Percentiles rank a stretch among this genome's conserved stretches.
Evolutionary conservation across 2,797 vertebrate genomes (phyloP).

Genomic region (Sciurus carolinensis): DNA sequence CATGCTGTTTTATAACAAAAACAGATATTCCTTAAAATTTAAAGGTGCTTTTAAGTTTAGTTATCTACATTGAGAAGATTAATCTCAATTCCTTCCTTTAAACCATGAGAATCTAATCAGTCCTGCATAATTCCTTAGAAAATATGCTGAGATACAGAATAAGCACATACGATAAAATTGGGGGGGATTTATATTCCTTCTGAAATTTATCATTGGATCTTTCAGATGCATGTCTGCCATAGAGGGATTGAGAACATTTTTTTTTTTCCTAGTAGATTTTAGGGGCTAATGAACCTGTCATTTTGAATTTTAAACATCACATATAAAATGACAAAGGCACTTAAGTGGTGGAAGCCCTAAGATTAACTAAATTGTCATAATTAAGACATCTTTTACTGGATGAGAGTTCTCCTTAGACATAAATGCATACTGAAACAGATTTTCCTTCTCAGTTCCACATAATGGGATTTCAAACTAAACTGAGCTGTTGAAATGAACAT

Average conservation of each 20-base stretch:
- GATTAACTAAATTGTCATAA: slow-evolving; percentile 42
- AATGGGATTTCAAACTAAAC: slow-evolving; percentile 42
- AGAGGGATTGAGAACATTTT: background rate
- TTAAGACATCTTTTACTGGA: slow-evolving; percentile 59
- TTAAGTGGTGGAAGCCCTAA: slow-evolving; percentile 37
- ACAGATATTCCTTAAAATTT: background rate
- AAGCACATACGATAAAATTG: background rate
- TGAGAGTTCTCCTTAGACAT: slow-evolving; percentile 12
- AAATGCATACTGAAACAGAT: slow-evolving; percentile 20
- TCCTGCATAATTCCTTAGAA: background rate
- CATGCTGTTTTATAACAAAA: background rate
- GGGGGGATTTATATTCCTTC: background rate
- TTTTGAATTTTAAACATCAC: slow-evolving; percentile 64
- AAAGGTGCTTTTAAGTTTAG: background rate
- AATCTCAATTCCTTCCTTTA: background rate
- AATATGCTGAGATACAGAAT: background rate
- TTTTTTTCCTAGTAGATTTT: slow-evolving; percentile 21
- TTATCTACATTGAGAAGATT: background rate
- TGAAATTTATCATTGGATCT: background rate
- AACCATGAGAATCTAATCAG: background rate
- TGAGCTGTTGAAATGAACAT: slow-evolving; percentile 1
- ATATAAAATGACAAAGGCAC: background rate
- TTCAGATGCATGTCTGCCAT: background rate
- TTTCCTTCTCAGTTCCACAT: slow-evolving; percentile 13
- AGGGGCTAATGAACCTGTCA: background rate